Percentiles rank a stretch among this genome's conserved stretches.
phyloP scores from a whole-genome alignment of 1,140 invertebrate species.

The Polyergus mexicanus region DNA sequence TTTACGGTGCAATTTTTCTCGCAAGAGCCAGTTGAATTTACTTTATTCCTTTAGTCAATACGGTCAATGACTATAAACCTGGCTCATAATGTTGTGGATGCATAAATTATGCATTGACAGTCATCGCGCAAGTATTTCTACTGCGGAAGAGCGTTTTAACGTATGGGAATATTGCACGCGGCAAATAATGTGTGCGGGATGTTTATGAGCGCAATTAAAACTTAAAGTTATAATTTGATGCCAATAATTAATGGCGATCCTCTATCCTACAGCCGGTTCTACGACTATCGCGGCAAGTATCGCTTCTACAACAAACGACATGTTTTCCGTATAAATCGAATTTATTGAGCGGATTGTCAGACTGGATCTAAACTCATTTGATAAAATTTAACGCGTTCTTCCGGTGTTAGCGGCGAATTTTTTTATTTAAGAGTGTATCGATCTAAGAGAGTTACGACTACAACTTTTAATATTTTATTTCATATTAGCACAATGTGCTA shows the following conservation, averaged over 20 bases:
- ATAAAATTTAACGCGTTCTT: slow-evolving; percentile 27
- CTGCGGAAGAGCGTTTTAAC: slow-evolving; percentile 41
- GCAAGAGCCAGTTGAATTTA: neutral
- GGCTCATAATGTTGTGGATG: slow-evolving; percentile 24
- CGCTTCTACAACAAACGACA: slow-evolving; percentile 1
- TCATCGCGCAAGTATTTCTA: slow-evolving; percentile 42
- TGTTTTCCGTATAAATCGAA: slow-evolving; percentile 39
- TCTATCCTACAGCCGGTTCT: slow-evolving; percentile 42
- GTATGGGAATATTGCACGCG: slow-evolving; percentile 47
- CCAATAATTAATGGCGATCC: slow-evolving; percentile 43
- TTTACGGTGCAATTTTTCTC: neutral
- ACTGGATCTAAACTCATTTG: neutral
- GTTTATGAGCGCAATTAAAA: slow-evolving; percentile 60
- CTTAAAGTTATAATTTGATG: slow-evolving; percentile 56
- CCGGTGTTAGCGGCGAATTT: neutral
- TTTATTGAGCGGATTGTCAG: slow-evolving; percentile 19
- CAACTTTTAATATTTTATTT: too few relatives aligned
- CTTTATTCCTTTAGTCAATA: neutral
- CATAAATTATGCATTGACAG: slow-evolving; percentile 51
- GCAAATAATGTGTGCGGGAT: slow-evolving; percentile 42
- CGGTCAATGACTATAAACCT: slow-evolving; percentile 32
- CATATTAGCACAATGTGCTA: too few relatives aligned
- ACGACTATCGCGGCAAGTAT: slow-evolving; percentile 27
- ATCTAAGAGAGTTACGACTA: neutral
- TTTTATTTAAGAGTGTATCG: neutral